Evolutionary conservation across 2,113 vertebrate genomes (phyloP).

Genomic region (Pleuronectes platessa): DNA sequence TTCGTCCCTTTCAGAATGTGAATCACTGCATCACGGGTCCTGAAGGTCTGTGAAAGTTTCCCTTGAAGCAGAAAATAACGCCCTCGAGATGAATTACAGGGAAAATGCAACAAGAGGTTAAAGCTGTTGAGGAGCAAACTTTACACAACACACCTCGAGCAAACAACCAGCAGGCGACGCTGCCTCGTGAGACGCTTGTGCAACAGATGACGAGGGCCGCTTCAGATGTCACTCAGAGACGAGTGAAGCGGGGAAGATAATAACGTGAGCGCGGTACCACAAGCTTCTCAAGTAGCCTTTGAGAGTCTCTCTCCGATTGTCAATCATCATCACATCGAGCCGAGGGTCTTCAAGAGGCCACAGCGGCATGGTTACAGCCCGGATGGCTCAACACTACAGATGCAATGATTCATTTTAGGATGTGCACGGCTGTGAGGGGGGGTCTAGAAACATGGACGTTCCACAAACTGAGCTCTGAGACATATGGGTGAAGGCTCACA

Average conservation of each 20-base stretch:
- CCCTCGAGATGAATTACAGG: background rate
- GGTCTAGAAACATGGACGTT: too few relatives aligned
- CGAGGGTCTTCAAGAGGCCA: conserved; percentile 29
- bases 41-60: background rate
- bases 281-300: conserved; percentile 57
- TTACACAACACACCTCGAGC: background rate
- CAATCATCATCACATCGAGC: conserved; percentile 41
- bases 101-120: background rate
- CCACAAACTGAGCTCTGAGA: too few relatives aligned
- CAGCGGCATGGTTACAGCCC: conserved; percentile 22
- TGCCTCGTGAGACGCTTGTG: background rate
- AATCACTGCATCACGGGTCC: conserved; percentile 5
- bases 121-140: background rate
- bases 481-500: too few relatives aligned
- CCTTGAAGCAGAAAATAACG: background rate
- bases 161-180: background rate
- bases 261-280: conserved; percentile 33
- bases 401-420: background rate
- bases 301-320: conserved; percentile 50
- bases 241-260: conserved; percentile 56
- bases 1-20: conserved; percentile 40
- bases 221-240: conserved; percentile 30
- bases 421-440: background rate
- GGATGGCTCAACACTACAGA: conserved; percentile 1
- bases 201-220: conserved; percentile 26